A percentile compares a stretch with the other conserved stretches of the same genome.
phyloP scores from a whole-genome alignment of 2,113 vertebrate genomes.

The Lepidothrix coronata region DNA sequence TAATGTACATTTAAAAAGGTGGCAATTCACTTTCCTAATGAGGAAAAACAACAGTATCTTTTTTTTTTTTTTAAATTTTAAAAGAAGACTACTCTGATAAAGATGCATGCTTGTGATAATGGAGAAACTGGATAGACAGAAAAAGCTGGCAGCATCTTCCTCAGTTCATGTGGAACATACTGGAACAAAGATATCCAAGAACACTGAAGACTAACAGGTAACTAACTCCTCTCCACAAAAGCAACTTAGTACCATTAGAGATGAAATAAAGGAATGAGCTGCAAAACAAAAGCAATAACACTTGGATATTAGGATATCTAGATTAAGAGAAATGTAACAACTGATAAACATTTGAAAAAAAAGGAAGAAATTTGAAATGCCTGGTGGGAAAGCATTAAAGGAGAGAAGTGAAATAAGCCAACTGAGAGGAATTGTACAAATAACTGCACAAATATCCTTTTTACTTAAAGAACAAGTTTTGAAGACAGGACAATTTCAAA shows the following conservation, averaged over 20 bases:
- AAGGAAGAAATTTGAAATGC: conserved; percentile 14
- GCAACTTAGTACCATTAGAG: conserved; percentile 19
- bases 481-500: neutral
- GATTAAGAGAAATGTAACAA: neutral
- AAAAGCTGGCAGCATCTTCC: neutral
- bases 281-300: conserved; percentile 38
- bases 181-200: conserved; percentile 9
- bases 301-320: conserved; percentile 1
- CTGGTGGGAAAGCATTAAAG: conserved; percentile 76
- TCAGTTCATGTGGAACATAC: neutral
- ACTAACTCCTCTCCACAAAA: conserved; percentile 41
- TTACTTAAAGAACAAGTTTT: neutral
- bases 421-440: neutral
- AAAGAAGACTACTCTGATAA: neutral
- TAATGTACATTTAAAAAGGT: neutral
- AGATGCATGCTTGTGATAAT: neutral
- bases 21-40: neutral
- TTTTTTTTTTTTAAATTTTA: neutral
- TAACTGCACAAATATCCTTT: neutral
- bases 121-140: neutral
- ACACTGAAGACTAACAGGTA: neutral
- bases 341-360: neutral
- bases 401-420: conserved; percentile 73
- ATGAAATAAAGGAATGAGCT: conserved; percentile 22
- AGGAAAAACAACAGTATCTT: neutral